Conservation (phyloP, 2,797 vertebrate genomes). For the Sciurus carolinensis region DNA sequence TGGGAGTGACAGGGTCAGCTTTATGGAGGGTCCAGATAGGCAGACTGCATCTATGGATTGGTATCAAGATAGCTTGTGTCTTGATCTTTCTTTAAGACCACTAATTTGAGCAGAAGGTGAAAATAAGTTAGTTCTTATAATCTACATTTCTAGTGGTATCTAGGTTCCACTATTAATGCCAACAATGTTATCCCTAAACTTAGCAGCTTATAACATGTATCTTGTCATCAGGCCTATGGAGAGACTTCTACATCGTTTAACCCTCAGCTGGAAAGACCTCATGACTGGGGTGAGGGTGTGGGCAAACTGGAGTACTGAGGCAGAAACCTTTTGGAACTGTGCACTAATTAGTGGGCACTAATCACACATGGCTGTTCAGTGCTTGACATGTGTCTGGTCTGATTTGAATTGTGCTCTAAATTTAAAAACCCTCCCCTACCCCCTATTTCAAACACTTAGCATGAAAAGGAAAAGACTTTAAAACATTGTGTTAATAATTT, state of each 20-base stretch:
- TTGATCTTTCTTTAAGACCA: conserved; percentile 31
- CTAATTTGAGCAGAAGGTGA: neutral
- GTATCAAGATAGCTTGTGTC: neutral
- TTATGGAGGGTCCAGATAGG: neutral
- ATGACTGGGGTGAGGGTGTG: neutral
- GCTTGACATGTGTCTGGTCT: neutral
- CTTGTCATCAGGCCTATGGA: neutral
- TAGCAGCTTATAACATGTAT: neutral
- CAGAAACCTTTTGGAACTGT: neutral
- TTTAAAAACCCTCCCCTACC: neutral
- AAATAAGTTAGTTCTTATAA: neutral
- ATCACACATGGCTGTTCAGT: neutral
- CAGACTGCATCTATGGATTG: neutral
- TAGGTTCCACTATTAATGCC: neutral
- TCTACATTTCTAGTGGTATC: neutral
- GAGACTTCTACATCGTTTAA: neutral
- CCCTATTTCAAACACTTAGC: neutral
- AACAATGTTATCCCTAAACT: neutral
- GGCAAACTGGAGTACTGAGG: neutral
- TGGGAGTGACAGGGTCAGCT: neutral
- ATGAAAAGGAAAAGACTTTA: neutral
- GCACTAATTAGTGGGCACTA: neutral
- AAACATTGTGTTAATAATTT: conserved; percentile 23
- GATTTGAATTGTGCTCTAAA: neutral
- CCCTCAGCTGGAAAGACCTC: neutral